These are phyloP conservation scores for Trachops cirrhosus DNA, from an alignment of 2,797 vertebrate species.

Conservation along the genomic window DNA sequence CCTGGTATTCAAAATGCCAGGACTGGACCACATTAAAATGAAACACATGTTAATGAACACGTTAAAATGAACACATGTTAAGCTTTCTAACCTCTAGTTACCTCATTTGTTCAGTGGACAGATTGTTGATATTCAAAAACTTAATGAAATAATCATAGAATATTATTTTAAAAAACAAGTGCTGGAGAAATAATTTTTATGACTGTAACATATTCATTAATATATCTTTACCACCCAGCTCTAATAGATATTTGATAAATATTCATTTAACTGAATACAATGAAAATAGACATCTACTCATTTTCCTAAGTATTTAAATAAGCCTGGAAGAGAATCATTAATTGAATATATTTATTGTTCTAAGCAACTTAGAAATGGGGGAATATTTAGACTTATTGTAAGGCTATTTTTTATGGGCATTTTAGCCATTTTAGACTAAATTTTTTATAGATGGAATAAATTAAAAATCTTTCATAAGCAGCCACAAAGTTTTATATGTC, in stretches of 20 bases:
- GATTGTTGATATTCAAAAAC: neutral
- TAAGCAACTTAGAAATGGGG: neutral
- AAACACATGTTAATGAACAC: no score
- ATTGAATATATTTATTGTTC: constrained; percentile 42
- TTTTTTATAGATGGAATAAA: neutral
- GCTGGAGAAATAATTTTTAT: neutral
- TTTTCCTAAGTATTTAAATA: constrained; percentile 35
- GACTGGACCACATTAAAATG: no score
- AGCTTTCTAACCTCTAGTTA: neutral
- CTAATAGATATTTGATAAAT: constrained; percentile 22
- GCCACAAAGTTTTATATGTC: neutral
- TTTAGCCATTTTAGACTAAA: neutral
- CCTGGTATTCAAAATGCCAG: neutral
- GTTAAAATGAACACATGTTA: neutral
- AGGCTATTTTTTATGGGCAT: neutral
- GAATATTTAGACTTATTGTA: neutral
- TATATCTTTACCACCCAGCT: neutral
- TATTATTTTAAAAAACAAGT: neutral
- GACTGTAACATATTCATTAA: neutral
- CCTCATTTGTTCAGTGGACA: neutral
- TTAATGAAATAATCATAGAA: neutral
- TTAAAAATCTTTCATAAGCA: neutral
- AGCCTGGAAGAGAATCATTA: constrained; percentile 22
- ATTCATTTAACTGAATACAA: constrained; percentile 51
- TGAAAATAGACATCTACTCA: neutral